Conservation (phyloP, 2,888 invertebrate species). For the Eupithecia vulgata region DNA sequence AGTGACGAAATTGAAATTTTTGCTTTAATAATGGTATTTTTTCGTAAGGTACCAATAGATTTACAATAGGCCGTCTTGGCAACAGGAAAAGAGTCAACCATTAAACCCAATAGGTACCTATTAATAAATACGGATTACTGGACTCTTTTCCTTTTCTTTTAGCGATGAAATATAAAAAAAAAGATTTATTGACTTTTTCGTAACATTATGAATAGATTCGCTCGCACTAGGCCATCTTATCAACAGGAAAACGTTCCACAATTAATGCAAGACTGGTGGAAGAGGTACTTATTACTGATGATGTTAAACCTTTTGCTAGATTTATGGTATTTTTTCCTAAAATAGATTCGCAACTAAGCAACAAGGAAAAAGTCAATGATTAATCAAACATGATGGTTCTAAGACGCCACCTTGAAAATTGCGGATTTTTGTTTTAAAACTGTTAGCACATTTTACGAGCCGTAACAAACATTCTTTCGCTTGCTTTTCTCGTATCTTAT, state of each 20-base stretch:
- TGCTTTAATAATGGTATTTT: background rate
- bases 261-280: too few relatives aligned
- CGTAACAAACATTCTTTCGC: conserved; percentile 5
- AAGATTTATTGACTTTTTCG: background rate
- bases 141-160: too few relatives aligned
- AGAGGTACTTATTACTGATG: background rate
- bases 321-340: background rate
- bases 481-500: conserved; percentile 11
- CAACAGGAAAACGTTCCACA: background rate
- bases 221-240: background rate
- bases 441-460: background rate
- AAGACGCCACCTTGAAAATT: background rate
- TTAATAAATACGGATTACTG: too few relatives aligned
- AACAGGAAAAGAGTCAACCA: background rate
- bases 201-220: background rate
- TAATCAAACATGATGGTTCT: background rate
- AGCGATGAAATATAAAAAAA: background rate
- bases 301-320: background rate
- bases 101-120: background rate
- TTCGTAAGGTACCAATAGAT: background rate
- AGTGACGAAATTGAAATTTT: background rate
- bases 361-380: background rate
- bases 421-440: conserved; percentile 5
- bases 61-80: background rate
- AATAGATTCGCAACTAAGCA: background rate